Evolutionary conservation across 2,113 vertebrate species (phyloP).

Genomic region (Mixornis gularis): DNA sequence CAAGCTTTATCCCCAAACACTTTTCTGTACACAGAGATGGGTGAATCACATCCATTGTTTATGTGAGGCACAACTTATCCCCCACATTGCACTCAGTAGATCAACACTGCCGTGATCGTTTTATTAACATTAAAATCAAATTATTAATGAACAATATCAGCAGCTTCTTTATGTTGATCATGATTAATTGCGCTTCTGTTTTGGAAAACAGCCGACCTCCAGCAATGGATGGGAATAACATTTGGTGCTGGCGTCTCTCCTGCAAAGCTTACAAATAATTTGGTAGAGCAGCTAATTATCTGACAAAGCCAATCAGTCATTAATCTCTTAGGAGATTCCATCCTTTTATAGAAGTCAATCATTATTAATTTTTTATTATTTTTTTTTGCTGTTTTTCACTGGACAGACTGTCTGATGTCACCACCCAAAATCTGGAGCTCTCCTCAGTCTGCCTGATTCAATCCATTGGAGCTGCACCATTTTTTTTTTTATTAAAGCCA

Average conservation of each 20-base stretch:
- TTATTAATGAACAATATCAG: slow-evolving; percentile 22
- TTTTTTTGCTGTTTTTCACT: background rate
- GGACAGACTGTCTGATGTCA: background rate
- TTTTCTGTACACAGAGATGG: background rate
- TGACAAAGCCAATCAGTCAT: background rate
- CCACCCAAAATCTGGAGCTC: background rate
- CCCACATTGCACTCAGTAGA: background rate
- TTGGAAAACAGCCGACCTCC: background rate
- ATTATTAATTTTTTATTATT: background rate
- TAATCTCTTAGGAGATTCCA: background rate
- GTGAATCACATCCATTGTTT: background rate
- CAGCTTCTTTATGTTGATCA: background rate
- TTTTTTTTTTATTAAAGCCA: background rate
- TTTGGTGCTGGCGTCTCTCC: background rate
- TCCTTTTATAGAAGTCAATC: background rate
- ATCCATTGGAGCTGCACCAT: background rate
- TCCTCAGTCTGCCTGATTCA: background rate
- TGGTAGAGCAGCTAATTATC: background rate
- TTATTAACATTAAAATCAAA: background rate
- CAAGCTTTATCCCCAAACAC: background rate
- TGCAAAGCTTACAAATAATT: background rate
- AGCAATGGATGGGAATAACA: background rate
- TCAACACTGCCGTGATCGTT: background rate
- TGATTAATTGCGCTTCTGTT: background rate
- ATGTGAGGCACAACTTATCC: background rate